Evolutionary conservation across 2,797 vertebrate species (phyloP), one percentile per base, ranked within the genome.

Genomic region (Chrysolophus pictus): DNA sequence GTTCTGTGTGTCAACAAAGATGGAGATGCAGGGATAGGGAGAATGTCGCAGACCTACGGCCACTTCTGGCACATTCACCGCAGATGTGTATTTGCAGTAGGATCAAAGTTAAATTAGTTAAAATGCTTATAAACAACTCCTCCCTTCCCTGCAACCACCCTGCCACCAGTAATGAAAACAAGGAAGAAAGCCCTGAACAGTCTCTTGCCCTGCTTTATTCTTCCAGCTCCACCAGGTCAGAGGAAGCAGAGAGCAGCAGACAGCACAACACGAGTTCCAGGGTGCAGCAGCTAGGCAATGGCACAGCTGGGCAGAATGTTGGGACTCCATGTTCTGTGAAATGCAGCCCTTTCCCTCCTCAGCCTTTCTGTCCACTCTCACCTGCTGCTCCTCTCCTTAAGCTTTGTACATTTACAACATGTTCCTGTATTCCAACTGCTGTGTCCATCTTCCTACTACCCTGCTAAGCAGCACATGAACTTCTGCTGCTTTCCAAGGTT

Each of bases 281-380:
- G 35, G 16, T 22, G 33, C 9, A 29, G 28, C 46, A 31, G 62
- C 10, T 33, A 35, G 60, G 3, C 14, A 3, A 28, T 10, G 12
- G 13, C 11, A 10, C 26, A n/a, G 33, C 19, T 7, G 15, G 11
- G 2, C 23, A 26, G 49, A 23, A 16, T 44, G 42, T 9, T 44
- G 13, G 29, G 31, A 10, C 37, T 28, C 1, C 1, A 2, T 6
- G 23, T 0, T 6, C 29, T 9, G 1, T 4, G 42, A 18, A 44
- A 19, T 44, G 1, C 72, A 11, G 35, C n/a, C 29, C 56, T 14
- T 24, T 23, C 29, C 56, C 21, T 24, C 6, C 37, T 11, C 58
- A 21, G 53, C 35, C 6, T 29, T 33, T 11, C 12, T 8, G 17
- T 10, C 55, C 3, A 21, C 21, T 46, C 46, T 21, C 46, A 21